Evolutionary conservation across 1,140 invertebrate genomes (phyloP).

Genomic region (Brachionus koreanus): DNA sequence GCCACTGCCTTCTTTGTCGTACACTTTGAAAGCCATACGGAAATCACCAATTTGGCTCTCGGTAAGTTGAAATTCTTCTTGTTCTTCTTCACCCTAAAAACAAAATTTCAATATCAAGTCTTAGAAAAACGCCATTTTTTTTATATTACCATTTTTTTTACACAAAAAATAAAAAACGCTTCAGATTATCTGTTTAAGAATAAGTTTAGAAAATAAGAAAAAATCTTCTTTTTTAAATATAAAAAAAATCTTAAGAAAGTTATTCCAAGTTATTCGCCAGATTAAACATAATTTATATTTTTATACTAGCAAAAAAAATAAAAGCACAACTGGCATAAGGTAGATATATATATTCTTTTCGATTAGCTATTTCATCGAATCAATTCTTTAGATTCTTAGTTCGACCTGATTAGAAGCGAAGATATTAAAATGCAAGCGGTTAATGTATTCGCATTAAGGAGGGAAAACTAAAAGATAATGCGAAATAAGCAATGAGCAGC

Average conservation of each 20-base stretch:
- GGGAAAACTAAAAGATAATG: neutral
- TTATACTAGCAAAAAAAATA: neutral
- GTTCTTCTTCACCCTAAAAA: constrained; percentile 37
- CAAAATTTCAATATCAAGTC: neutral
- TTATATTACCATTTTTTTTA: constrained; percentile 26
- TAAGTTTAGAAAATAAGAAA: constrained; percentile 23
- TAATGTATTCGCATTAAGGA: neutral
- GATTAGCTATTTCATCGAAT: constrained; percentile 20
- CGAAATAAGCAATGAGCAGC: neutral
- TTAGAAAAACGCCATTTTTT: neutral
- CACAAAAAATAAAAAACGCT: constrained; percentile 9
- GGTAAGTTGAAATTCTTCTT: constrained; percentile 23
- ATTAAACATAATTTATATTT: constrained; percentile 22
- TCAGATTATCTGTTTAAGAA: constrained; percentile 32
- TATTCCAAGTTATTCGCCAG: constrained; percentile 14
- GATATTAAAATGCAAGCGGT: neutral
- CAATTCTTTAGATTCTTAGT: neutral
- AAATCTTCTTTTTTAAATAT: neutral
- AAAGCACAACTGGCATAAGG: neutral
- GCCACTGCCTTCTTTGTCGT: constrained; percentile 24
- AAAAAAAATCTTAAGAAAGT: constrained; percentile 48
- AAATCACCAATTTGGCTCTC: constrained; percentile 21
- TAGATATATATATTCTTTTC: constrained; percentile 2
- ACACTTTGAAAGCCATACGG: constrained; percentile 31
- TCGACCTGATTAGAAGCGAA: constrained; percentile 3